phyloP scores from a whole-genome alignment of 2,888 invertebrate species.

The Endotricha flammealis region DNA sequence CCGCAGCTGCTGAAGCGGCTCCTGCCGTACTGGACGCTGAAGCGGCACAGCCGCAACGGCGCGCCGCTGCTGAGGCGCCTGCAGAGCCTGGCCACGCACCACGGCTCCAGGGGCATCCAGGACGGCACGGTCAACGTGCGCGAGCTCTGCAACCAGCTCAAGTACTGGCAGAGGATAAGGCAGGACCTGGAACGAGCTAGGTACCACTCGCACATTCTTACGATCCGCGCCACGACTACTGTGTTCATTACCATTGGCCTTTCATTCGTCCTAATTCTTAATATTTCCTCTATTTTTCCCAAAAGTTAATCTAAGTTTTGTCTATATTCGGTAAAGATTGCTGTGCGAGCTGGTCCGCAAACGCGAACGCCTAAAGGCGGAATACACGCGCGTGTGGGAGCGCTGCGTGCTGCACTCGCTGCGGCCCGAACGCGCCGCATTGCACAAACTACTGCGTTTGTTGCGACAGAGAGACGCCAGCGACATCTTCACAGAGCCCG shows the following conservation, averaged over 20 bases:
- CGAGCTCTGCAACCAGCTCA: conserved; percentile 90
- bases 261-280: too few relatives aligned
- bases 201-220: too few relatives aligned
- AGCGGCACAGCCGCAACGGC: conserved; percentile 95
- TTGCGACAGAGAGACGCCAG: conserved; percentile 88
- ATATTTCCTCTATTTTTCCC: too few relatives aligned
- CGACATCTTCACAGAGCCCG: conserved; percentile 95
- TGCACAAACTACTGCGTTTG: conserved; percentile 86
- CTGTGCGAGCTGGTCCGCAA: conserved; percentile 97
- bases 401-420: conserved; percentile 89
- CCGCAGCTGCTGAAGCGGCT: conserved; percentile 92
- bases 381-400: conserved; percentile 88
- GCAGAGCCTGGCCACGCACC: conserved; percentile 51
- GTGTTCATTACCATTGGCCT: too few relatives aligned
- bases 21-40: conserved; percentile 98
- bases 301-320: too few relatives aligned
- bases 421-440: conserved; percentile 88
- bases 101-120: conserved; percentile 74
- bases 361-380: conserved; percentile 95
- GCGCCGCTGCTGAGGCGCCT: conserved; percentile 91
- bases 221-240: too few relatives aligned
- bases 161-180: conserved; percentile 95
- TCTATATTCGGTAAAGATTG: too few relatives aligned
- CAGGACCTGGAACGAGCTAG: conserved; percentile 96
- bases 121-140: conserved; percentile 82